phyloP scores from a whole-genome alignment of 2,113 vertebrate species.

The Eulemur macaco region DNA sequence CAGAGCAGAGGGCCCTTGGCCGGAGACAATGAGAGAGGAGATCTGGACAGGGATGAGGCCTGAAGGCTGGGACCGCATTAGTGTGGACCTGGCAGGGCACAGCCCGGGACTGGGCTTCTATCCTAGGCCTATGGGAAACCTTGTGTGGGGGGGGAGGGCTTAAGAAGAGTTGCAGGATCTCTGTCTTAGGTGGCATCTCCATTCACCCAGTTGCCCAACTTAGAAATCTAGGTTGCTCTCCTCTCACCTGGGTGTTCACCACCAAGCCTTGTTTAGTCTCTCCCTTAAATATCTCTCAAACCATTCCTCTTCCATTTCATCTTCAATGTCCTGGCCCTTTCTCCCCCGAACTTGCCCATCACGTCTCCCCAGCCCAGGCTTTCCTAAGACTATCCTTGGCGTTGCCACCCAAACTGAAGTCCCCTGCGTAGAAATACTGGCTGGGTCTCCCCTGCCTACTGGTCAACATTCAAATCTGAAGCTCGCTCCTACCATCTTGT shows the following conservation, averaged over 20 bases:
- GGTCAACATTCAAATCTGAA: neutral
- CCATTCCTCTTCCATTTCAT: neutral
- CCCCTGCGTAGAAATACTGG: neutral
- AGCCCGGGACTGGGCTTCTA: neutral
- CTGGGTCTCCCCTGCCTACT: neutral
- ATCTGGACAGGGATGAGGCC: neutral
- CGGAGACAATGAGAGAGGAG: neutral
- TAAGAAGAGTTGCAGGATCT: neutral
- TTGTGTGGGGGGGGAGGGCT: accelerated
- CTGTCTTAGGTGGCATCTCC: neutral
- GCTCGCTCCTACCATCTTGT: neutral
- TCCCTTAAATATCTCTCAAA: neutral
- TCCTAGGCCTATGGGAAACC: neutral
- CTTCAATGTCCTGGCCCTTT: neutral
- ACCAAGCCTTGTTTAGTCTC: neutral
- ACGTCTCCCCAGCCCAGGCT: neutral
- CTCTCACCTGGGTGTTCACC: neutral
- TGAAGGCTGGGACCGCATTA: neutral
- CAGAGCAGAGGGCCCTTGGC: neutral
- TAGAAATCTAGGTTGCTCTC: neutral
- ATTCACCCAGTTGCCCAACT: neutral
- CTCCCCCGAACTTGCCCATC: neutral
- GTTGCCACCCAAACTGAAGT: neutral
- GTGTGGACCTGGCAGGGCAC: no score
- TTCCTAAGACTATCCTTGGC: neutral